A percentile compares a stretch with the other conserved stretches of the same genome.
phyloP scores from a whole-genome alignment of 1,140 invertebrate genomes.

The Scaptomyza graminum region DNA sequence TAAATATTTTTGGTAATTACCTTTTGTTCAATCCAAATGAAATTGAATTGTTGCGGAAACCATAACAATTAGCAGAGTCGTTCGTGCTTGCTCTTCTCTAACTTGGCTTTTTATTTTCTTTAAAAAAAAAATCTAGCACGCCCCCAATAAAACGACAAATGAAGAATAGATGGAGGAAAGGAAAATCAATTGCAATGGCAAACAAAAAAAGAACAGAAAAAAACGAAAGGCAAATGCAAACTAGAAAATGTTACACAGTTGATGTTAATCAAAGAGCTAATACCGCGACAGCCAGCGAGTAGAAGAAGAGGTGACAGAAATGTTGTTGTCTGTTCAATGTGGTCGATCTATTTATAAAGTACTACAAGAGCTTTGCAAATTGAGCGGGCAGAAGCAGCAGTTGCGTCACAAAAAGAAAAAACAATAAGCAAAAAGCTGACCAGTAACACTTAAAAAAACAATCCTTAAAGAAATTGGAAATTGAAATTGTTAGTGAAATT shows the following conservation, averaged over 20 bases:
- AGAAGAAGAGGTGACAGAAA: constrained; percentile 49
- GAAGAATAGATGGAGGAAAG: constrained; percentile 6
- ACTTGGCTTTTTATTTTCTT: constrained; percentile 17
- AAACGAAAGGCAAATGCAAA: constrained; percentile 50
- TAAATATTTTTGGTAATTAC: constrained; percentile 74
- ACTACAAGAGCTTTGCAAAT: constrained; percentile 8
- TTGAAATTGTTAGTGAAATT: no score
- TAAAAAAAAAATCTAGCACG: constrained; percentile 43
- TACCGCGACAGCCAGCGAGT: constrained; percentile 13
- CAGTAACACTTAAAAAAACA: background rate
- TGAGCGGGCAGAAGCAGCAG: background rate
- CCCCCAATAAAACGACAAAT: constrained; percentile 47
- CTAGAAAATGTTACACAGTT: constrained; percentile 57
- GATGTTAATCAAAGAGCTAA: constrained; percentile 68
- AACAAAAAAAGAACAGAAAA: constrained; percentile 28
- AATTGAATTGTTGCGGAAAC: constrained; percentile 57
- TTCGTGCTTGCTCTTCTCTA: background rate
- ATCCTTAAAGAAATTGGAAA: no score
- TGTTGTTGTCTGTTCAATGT: constrained; percentile 31
- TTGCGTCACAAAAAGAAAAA: constrained; percentile 1
- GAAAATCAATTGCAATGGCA: constrained; percentile 5
- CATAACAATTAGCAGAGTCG: constrained; percentile 63
- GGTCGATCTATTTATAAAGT: constrained; percentile 62
- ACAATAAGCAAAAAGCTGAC: background rate
- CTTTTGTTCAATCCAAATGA: constrained; percentile 14